Evolutionary conservation across 2,888 invertebrate species (phyloP).

Genomic region (Caenorhabditis sp.): DNA sequence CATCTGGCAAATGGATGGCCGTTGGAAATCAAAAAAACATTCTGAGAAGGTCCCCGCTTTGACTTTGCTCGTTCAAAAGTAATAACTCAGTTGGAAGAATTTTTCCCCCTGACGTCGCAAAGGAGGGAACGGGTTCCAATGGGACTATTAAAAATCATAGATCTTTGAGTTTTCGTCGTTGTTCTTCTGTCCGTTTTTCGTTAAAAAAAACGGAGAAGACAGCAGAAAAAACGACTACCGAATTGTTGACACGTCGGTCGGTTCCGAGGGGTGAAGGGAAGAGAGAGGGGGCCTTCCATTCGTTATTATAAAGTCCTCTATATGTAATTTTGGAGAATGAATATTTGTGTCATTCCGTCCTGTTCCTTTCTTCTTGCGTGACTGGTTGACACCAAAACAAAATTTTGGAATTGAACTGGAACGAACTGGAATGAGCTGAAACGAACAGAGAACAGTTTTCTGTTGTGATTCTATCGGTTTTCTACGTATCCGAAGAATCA

Average conservation of each 20-base stretch:
- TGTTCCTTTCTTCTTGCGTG: slow-evolving; percentile 2
- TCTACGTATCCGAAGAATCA: slow-evolving; percentile 6
- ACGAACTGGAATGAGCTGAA: neutral
- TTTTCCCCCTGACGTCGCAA: neutral
- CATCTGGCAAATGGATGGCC: neutral
- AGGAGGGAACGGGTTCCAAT: neutral
- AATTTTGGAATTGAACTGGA: no score
- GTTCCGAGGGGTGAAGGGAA: no score
- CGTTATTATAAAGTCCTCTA: slow-evolving; percentile 44
- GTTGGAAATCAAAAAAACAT: neutral
- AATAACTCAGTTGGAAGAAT: slow-evolving; percentile 4
- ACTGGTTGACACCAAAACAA: slow-evolving; percentile 28
- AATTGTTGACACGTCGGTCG: slow-evolving; percentile 40
- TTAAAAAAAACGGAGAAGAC: neutral
- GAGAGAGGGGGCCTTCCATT: neutral
- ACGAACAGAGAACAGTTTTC: slow-evolving; percentile 30
- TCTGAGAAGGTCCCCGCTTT: no score
- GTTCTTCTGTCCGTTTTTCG: neutral
- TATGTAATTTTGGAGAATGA: slow-evolving; percentile 32
- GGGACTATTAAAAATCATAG: slow-evolving; percentile 5
- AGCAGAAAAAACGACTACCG: neutral
- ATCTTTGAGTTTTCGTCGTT: slow-evolving; percentile 4
- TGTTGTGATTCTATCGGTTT: no score
- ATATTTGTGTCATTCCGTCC: slow-evolving; percentile 12
- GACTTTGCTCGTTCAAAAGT: neutral